A percentile compares a stretch with the other conserved stretches of the same genome.
Evolutionary conservation across 2,113 vertebrate species (phyloP).

Genomic region (Bubo scandiacus): DNA sequence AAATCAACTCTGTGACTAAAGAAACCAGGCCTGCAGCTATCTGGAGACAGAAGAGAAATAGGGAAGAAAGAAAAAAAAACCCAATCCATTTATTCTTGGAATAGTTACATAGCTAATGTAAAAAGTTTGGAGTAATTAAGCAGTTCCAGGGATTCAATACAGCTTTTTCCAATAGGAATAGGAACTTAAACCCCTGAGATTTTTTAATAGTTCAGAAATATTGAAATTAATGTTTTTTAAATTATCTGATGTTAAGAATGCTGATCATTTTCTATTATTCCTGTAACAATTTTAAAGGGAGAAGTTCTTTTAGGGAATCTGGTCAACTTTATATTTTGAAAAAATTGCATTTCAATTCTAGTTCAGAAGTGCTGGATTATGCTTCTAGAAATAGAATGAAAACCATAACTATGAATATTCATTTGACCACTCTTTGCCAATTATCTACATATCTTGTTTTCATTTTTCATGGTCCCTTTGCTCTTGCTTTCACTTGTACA

Average conservation of each 20-base stretch:
- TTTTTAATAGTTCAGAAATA: not conserved
- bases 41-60: not conserved
- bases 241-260: not conserved
- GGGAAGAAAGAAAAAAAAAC: not conserved
- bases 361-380: not conserved
- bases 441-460: not conserved
- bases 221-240: not conserved
- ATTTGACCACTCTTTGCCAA: not conserved
- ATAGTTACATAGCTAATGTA: not conserved
- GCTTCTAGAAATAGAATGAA: not conserved
- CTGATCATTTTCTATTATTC: not conserved
- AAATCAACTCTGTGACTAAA: not conserved
- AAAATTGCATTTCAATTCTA: fast-evolving
- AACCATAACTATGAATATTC: not conserved
- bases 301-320: not conserved
- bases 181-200: not conserved
- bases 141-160: not conserved
- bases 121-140: not conserved
- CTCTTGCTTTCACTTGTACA: not conserved
- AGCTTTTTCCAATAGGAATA: not conserved
- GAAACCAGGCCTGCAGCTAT: not conserved
- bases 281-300: not conserved
- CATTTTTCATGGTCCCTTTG: not conserved
- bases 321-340: not conserved
- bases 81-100: not conserved